Evolutionary conservation across 1,140 invertebrate species (phyloP).

Genomic region (Coenobita brevimanus): DNA sequence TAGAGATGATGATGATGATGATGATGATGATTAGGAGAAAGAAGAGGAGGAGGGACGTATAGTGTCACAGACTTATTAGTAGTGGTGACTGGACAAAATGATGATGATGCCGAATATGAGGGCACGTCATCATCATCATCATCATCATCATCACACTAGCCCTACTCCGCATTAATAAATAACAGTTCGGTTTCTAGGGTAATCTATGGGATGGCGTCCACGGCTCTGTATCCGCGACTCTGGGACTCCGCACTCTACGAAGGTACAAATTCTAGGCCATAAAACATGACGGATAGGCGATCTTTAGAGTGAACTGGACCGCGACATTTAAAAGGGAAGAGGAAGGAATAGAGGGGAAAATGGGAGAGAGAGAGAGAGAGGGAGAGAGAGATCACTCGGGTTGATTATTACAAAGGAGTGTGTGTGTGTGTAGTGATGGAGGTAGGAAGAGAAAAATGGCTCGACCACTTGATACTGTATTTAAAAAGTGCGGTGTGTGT

Average conservation of each 20-base stretch:
- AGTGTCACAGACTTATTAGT: too few relatives aligned
- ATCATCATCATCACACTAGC: too few relatives aligned
- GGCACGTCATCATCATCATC: too few relatives aligned
- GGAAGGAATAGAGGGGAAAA: constrained; percentile 17
- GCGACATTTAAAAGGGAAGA: neutral
- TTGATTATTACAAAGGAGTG: constrained; percentile 28
- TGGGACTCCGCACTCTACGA: neutral
- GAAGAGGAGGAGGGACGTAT: too few relatives aligned
- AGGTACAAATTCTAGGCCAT: constrained; percentile 12
- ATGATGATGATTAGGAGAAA: too few relatives aligned
- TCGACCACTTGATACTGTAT: too few relatives aligned
- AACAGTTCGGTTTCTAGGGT: neutral
- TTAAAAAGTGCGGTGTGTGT: too few relatives aligned
- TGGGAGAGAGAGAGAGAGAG: neutral
- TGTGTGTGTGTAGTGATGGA: neutral
- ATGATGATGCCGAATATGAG: too few relatives aligned
- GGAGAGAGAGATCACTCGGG: too few relatives aligned
- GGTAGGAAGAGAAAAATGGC: neutral
- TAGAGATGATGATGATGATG: too few relatives aligned
- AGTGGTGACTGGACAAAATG: too few relatives aligned
- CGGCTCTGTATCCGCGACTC: neutral
- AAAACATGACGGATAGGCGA: constrained; percentile 44
- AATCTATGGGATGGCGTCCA: neutral
- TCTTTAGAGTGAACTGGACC: neutral
- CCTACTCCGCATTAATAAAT: too few relatives aligned